Conservation (phyloP, 2,113 vertebrate species). For the Ia io region DNA sequence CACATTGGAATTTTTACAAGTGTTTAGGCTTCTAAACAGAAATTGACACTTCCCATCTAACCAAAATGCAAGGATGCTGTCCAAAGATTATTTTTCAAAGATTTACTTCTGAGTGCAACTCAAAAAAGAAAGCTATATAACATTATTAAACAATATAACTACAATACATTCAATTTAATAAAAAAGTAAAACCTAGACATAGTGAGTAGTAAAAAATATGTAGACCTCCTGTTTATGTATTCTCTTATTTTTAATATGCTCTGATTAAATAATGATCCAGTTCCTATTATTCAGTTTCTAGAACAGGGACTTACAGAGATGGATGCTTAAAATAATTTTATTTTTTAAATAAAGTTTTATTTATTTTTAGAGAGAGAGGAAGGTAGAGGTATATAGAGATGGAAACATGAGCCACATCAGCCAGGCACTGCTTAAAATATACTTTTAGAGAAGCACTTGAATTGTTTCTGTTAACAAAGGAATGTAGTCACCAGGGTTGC, state of each 20-base stretch:
- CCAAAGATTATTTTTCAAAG: neutral
- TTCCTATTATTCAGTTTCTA: neutral
- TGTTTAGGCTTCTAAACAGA: neutral
- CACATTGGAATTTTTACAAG: neutral
- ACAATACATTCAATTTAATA: neutral
- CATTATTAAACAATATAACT: neutral
- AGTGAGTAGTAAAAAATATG: neutral
- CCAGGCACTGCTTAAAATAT: neutral
- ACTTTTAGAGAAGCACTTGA: neutral
- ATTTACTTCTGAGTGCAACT: neutral
- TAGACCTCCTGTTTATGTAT: neutral
- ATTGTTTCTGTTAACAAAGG: slow-evolving; percentile 29
- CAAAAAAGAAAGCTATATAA: neutral
- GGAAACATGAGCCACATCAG: too few relatives aligned
- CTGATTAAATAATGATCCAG: neutral
- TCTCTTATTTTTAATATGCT: neutral
- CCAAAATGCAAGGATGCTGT: neutral
- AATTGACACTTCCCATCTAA: neutral
- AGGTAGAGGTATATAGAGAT: too few relatives aligned
- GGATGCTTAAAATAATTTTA: neutral
- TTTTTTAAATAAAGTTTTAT: too few relatives aligned
- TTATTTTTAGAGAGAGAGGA: too few relatives aligned
- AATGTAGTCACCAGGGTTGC: neutral
- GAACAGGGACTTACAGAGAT: neutral
- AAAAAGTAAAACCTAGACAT: neutral